phyloP scores from a whole-genome alignment of 2,888 invertebrate species.

The Plebejus melissa region DNA sequence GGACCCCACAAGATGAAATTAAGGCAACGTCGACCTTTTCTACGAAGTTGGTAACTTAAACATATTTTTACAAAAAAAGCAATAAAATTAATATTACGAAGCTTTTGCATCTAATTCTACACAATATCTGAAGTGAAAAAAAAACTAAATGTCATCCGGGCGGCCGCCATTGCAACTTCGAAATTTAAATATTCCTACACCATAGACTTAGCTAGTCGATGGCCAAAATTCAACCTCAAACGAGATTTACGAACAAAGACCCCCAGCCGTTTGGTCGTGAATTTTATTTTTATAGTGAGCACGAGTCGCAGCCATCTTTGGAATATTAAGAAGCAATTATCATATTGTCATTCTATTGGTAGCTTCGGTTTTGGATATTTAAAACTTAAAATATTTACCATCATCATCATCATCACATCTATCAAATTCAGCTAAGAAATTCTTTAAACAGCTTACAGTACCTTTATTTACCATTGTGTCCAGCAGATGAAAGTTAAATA shows the following conservation, averaged over 20 bases:
- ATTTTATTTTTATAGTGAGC: constrained; percentile 43
- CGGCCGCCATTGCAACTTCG: background rate
- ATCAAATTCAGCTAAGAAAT: background rate
- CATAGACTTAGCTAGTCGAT: constrained; percentile 11
- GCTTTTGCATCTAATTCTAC: background rate
- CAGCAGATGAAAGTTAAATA: background rate
- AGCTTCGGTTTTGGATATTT: constrained; percentile 8
- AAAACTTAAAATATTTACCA: background rate
- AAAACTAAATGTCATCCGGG: background rate
- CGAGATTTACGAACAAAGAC: constrained; percentile 41
- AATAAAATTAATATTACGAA: background rate
- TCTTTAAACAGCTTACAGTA: background rate
- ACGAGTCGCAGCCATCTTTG: constrained; percentile 37
- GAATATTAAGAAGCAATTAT: constrained; percentile 47
- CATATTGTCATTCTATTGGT: constrained; percentile 32
- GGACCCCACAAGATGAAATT: constrained; percentile 2
- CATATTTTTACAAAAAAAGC: background rate
- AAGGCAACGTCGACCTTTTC: background rate
- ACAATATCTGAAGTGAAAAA: background rate
- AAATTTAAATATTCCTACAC: constrained; percentile 1
- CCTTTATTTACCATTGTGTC: background rate
- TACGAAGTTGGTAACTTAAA: background rate
- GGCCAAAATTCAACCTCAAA: constrained; percentile 26
- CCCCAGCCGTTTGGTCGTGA: constrained; percentile 42
- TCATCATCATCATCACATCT: background rate